Percentiles rank a stretch among this genome's conserved stretches.
Evolutionary conservation across 2,888 invertebrate genomes (phyloP).

Genomic region (Folsomia manolachei): DNA sequence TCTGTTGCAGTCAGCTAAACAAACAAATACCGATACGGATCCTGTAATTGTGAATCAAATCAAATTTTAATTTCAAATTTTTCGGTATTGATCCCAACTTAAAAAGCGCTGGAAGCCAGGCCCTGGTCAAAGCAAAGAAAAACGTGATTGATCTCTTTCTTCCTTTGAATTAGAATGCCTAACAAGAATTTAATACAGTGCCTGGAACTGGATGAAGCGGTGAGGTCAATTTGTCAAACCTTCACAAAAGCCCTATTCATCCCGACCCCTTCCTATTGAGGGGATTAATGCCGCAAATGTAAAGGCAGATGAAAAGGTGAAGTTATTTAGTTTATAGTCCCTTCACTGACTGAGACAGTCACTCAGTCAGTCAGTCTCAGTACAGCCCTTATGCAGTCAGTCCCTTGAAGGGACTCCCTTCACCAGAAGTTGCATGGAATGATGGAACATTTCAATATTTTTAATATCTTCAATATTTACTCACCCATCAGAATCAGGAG

Average conservation of each 20-base stretch:
- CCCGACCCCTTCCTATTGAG: not conserved
- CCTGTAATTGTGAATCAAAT: not conserved
- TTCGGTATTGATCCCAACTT: not conserved
- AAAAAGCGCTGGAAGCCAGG: no score
- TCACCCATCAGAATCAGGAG: not conserved
- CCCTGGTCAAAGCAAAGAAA: no score
- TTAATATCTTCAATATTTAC: conserved; percentile 5
- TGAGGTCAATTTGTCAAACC: conserved; percentile 5
- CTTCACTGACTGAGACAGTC: no score
- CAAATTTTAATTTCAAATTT: not conserved
- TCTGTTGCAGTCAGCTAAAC: no score
- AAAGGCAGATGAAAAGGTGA: no score
- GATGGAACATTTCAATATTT: not conserved
- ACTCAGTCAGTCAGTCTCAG: no score
- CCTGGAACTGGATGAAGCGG: not conserved
- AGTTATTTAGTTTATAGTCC: not conserved
- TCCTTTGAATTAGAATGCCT: not conserved
- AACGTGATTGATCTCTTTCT: not conserved
- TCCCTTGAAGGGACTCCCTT: not conserved
- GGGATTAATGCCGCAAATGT: not conserved
- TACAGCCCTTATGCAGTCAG: not conserved
- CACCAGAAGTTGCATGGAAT: not conserved
- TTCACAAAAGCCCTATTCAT: not conserved
- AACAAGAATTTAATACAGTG: conserved; percentile 7
- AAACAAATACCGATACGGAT: not conserved